Evolutionary conservation across 2,113 vertebrate species (phyloP).

Genomic region (Epinephelus lanceolatus): DNA sequence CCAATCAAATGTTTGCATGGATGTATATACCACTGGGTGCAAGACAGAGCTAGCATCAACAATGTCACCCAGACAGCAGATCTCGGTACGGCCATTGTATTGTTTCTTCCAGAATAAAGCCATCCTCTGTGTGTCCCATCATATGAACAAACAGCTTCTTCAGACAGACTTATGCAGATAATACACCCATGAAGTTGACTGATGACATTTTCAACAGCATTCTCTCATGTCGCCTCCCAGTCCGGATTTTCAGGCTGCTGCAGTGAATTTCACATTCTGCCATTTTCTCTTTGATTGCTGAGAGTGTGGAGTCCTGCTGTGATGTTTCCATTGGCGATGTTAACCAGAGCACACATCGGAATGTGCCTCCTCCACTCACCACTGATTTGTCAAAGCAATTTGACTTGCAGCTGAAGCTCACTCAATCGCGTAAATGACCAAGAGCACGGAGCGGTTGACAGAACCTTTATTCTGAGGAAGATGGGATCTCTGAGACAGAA

Average conservation of each 20-base stretch:
- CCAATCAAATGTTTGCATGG: background rate
- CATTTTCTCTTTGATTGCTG: slow-evolving; percentile 44
- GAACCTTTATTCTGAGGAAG: slow-evolving; percentile 31
- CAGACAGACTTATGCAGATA: background rate
- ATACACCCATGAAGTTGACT: slow-evolving; percentile 29
- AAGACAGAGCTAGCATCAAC: background rate
- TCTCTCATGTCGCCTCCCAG: slow-evolving; percentile 25
- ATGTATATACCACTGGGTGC: background rate
- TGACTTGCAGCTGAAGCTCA: slow-evolving; percentile 42
- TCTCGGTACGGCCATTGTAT: background rate
- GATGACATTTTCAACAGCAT: slow-evolving; percentile 22
- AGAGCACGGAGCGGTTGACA: slow-evolving; percentile 18
- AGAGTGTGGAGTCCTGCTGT: slow-evolving; percentile 21
- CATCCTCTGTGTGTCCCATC: slow-evolving; percentile 4
- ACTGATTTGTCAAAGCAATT: slow-evolving; percentile 54
- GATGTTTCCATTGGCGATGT: slow-evolving; percentile 48
- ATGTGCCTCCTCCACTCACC: slow-evolving; percentile 27
- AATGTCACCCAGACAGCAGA: background rate
- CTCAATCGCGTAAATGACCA: slow-evolving; percentile 22
- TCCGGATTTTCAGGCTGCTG: slow-evolving; percentile 17
- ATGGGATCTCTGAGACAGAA: slow-evolving; percentile 43
- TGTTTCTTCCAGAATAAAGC: background rate
- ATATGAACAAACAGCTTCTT: slow-evolving; percentile 7
- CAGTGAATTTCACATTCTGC: slow-evolving; percentile 25
- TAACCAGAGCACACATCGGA: slow-evolving; percentile 43